Evolutionary conservation across 37 sponge, comb jelly and placozoan genomes (phyloP).

Genomic region (Agelas oroides): DNA sequence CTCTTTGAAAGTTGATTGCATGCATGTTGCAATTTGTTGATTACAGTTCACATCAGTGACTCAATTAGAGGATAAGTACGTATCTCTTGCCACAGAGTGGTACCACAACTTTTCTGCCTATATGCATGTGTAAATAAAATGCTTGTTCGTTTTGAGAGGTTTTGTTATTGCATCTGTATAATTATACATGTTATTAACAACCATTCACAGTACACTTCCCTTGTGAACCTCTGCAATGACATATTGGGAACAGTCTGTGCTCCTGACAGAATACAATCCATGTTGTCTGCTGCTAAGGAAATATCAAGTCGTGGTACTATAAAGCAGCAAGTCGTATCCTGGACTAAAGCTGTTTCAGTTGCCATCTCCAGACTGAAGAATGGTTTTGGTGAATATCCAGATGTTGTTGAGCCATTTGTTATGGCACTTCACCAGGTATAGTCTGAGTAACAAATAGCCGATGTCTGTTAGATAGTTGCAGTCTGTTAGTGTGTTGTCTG

Average conservation of each 20-base stretch:
- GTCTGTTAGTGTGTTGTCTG: neutral
- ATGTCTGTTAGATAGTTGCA: neutral
- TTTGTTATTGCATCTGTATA: too few relatives aligned
- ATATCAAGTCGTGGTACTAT: neutral
- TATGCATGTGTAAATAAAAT: too few relatives aligned
- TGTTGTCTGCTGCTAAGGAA: too few relatives aligned
- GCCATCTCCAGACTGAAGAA: constrained; percentile 29
- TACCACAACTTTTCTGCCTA: too few relatives aligned
- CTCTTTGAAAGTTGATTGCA: too few relatives aligned
- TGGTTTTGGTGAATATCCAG: constrained; percentile 14
- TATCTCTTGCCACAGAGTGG: too few relatives aligned
- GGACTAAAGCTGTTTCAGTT: constrained; percentile 23
- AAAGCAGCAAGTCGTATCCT: constrained; percentile 8
- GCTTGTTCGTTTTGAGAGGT: too few relatives aligned
- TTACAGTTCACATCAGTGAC: too few relatives aligned
- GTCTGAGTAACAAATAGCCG: neutral
- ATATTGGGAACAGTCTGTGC: constrained; percentile 12
- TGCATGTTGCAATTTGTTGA: too few relatives aligned
- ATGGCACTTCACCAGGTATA: constrained; percentile 29
- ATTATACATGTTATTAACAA: too few relatives aligned
- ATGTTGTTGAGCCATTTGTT: constrained; percentile 45
- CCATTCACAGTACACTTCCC: constrained; percentile 20
- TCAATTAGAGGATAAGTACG: too few relatives aligned
- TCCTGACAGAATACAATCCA: neutral
- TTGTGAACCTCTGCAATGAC: neutral